These are phyloP conservation scores for Sebastes matsubarae DNA, from an alignment of 2,797 vertebrate genomes.

Conservation along the genomic window DNA sequence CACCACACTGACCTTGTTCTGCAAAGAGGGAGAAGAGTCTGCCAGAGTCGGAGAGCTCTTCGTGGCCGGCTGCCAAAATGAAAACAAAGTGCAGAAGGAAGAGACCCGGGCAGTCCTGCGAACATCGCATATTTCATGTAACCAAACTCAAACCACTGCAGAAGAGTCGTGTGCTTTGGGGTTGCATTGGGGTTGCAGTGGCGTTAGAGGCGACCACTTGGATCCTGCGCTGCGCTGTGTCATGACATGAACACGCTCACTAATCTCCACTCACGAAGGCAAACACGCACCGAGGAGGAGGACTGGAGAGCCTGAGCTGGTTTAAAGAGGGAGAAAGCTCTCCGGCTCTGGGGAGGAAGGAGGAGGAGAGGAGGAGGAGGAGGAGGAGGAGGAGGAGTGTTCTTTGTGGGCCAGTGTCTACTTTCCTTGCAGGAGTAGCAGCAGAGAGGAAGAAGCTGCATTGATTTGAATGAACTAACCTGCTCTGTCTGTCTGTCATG, in stretches of 20 bases:
- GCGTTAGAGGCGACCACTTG: conserved; percentile 64
- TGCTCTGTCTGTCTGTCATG: neutral
- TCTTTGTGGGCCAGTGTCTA: conserved; percentile 50
- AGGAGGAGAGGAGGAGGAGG: conserved; percentile 40
- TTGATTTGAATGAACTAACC: conserved; percentile 16
- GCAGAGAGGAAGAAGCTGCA: conserved; percentile 13
- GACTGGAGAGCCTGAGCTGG: conserved; percentile 53
- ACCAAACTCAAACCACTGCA: conserved; percentile 49
- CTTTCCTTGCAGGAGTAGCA: conserved; percentile 53
- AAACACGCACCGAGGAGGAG: conserved; percentile 42
- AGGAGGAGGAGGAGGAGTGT: conserved; percentile 62
- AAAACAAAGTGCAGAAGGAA: conserved; percentile 82
- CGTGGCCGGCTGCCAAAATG: conserved; percentile 79
- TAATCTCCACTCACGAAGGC: conserved; percentile 43
- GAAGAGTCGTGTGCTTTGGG: conserved; percentile 52
- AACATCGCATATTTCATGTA: conserved; percentile 88
- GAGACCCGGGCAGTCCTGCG: conserved; percentile 80
- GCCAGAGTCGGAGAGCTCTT: conserved; percentile 68
- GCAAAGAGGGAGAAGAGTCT: conserved; percentile 79
- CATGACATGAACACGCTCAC: conserved; percentile 72
- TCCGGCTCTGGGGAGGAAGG: conserved; percentile 47
- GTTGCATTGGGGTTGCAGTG: conserved; percentile 49
- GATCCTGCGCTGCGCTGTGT: conserved; percentile 56
- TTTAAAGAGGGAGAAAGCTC: conserved; percentile 61
- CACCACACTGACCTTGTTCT: conserved; percentile 89